phyloP scores from a whole-genome alignment of 2,888 invertebrate genomes.

The Eremobia ochroleuca region DNA sequence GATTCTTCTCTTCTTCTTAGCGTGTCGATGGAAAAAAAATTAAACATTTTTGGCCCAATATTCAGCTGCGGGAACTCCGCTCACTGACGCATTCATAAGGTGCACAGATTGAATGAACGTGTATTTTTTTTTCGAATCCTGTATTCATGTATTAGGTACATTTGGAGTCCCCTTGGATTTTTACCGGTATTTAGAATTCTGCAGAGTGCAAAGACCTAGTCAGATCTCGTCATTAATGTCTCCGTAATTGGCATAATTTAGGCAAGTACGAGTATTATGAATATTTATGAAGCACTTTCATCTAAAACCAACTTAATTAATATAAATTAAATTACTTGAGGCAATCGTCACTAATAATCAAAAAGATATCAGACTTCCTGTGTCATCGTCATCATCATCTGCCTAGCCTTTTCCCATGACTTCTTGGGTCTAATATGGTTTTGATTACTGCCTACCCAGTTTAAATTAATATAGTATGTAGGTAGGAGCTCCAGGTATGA shows the following conservation, averaged over 20 bases:
- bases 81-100: too few relatives aligned
- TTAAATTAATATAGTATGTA: neutral
- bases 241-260: neutral
- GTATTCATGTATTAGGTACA: neutral
- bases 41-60: too few relatives aligned
- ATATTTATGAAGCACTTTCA: slow-evolving; percentile 21
- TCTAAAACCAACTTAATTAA: neutral
- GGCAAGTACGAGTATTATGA: too few relatives aligned
- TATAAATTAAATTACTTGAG: neutral
- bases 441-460: neutral
- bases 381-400: neutral
- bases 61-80: too few relatives aligned
- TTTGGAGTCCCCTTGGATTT: neutral
- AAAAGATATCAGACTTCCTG: slow-evolving; percentile 8
- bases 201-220: slow-evolving; percentile 8
- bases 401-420: neutral
- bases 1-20: too few relatives aligned
- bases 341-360: neutral
- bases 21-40: too few relatives aligned
- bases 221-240: neutral
- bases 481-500: too few relatives aligned
- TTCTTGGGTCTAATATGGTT: neutral
- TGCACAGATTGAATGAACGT: neutral
- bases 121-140: neutral
- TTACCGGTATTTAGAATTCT: neutral